Conservation (phyloP, 2,888 invertebrate species). For the Eutolmus rufibarbis region DNA sequence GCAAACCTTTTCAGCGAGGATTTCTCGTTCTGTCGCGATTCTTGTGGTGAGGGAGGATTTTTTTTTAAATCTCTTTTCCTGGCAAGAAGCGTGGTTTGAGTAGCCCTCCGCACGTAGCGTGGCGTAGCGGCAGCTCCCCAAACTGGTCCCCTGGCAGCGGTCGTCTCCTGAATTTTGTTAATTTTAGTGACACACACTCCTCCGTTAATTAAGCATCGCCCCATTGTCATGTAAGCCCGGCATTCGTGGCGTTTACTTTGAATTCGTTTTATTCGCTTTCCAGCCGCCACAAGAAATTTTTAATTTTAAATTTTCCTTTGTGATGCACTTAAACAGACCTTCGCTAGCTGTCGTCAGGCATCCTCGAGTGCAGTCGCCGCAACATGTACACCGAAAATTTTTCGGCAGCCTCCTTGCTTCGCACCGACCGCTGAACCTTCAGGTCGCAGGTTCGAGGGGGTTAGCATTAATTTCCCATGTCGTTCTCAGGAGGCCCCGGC, state of each 20-base stretch:
- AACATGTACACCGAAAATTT: background rate
- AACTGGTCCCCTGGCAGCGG: background rate
- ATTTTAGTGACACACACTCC: slow-evolving; percentile 21
- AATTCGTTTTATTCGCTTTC: slow-evolving; percentile 2
- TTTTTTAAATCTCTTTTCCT: background rate
- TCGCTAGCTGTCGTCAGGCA: slow-evolving; percentile 29
- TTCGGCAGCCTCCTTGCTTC: background rate
- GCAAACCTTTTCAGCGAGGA: background rate
- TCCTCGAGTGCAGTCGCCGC: slow-evolving; percentile 25
- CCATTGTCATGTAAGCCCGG: background rate
- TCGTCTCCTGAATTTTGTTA: background rate
- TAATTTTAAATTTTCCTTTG: slow-evolving; percentile 36
- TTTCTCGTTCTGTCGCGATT: background rate
- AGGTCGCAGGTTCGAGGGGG: background rate
- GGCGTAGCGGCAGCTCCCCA: background rate
- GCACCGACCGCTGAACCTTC: background rate
- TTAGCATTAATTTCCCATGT: slow-evolving; percentile 14
- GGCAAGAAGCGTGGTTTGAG: background rate
- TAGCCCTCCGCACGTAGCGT: background rate
- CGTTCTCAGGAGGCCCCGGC: background rate
- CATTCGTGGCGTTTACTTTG: background rate
- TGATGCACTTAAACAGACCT: slow-evolving; percentile 36
- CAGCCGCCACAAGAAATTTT: slow-evolving; percentile 29
- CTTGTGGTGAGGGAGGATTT: background rate
- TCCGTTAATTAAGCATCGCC: slow-evolving; percentile 25